Percentiles rank a stretch among this genome's conserved stretches.
Evolutionary conservation across 2,113 vertebrate genomes (phyloP).

Genomic region (Salvelinus sp.): DNA sequence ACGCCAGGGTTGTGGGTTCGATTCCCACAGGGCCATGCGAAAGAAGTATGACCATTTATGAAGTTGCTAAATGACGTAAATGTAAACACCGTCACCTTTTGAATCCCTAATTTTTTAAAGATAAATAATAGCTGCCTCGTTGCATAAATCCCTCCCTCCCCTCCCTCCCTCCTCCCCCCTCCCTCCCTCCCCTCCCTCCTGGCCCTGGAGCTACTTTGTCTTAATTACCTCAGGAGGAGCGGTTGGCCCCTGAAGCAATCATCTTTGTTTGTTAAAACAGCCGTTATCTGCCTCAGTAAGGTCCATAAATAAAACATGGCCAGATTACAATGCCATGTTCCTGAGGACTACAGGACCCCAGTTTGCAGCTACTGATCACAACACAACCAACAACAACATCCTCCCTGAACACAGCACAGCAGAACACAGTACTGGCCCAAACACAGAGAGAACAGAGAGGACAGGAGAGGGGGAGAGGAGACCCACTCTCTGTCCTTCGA

Average conservation of each 20-base stretch:
- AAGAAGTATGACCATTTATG: too few relatives aligned
- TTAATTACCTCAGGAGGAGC: slow-evolving; percentile 85
- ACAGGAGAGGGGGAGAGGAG: neutral
- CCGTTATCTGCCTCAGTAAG: slow-evolving; percentile 69
- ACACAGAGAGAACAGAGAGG: neutral
- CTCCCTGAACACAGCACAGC: slow-evolving; percentile 1
- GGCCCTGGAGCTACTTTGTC: slow-evolving; percentile 78
- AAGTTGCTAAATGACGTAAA: too few relatives aligned
- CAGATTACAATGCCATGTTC: slow-evolving; percentile 81
- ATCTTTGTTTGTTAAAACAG: slow-evolving; percentile 88
- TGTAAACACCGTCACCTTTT: neutral
- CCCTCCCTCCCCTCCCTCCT: slow-evolving; percentile 59
- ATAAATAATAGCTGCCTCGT: slow-evolving; percentile 30
- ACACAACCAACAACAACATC: slow-evolving; percentile 72
- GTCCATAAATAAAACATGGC: slow-evolving; percentile 87
- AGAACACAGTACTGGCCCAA: slow-evolving; percentile 32
- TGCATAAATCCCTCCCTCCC: neutral
- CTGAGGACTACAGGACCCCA: slow-evolving; percentile 70
- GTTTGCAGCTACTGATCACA: slow-evolving; percentile 58
- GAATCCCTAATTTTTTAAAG: slow-evolving; percentile 14
- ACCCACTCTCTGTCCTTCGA: neutral
- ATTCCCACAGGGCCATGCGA: too few relatives aligned
- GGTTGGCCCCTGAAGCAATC: slow-evolving; percentile 83
- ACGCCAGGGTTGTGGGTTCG: too few relatives aligned
- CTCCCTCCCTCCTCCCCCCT: too few relatives aligned